These are phyloP conservation scores for Criorhina ranunculi DNA, from an alignment of 2,888 invertebrate species.

Conservation along the genomic window DNA sequence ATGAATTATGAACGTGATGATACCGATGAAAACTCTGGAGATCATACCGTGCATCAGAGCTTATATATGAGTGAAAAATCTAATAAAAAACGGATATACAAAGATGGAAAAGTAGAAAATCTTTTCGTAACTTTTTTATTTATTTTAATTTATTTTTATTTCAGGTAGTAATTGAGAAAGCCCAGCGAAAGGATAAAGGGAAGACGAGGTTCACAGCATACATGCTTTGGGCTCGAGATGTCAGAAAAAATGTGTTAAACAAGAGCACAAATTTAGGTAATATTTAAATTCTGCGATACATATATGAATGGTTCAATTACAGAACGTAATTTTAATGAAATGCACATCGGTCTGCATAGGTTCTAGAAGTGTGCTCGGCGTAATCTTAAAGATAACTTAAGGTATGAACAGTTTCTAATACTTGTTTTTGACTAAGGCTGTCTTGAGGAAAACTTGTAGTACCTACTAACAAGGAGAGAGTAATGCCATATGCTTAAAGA, in stretches of 20 bases:
- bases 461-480: no score
- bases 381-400: no score
- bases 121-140: no score
- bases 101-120: slow-evolving; percentile 85
- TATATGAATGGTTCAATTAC: no score
- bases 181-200: slow-evolving; percentile 92
- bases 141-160: neutral
- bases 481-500: no score
- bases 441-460: no score
- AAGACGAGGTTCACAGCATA: slow-evolving; percentile 94
- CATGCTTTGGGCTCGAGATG: slow-evolving; percentile 95
- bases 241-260: slow-evolving; percentile 89
- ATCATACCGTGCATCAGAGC: slow-evolving; percentile 82
- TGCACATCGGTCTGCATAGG: no score
- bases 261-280: slow-evolving; percentile 49
- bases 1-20: slow-evolving; percentile 79
- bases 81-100: slow-evolving; percentile 90
- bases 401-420: no score
- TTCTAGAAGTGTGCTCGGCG: no score
- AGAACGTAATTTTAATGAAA: no score
- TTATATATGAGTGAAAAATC: slow-evolving; percentile 92
- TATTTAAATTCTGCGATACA: no score
- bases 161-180: slow-evolving; percentile 88
- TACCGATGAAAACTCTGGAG: slow-evolving; percentile 80
- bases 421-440: no score